These are phyloP conservation scores for Miniopterus natalensis DNA, from an alignment of 2,113 vertebrate species.

Conservation along the genomic window DNA sequence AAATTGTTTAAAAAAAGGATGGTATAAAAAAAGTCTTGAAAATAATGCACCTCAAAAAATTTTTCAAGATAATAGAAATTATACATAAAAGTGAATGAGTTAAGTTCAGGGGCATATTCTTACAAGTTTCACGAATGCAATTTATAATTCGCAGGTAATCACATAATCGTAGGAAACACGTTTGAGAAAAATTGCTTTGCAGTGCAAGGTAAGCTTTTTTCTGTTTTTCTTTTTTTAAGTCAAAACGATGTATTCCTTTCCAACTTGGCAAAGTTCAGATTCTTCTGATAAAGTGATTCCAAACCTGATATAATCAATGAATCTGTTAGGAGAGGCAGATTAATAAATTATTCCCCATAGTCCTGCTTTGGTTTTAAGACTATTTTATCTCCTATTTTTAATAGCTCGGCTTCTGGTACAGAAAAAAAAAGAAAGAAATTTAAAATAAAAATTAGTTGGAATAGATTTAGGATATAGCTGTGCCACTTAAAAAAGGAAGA, in stretches of 20 bases:
- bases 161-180: slow-evolving; percentile 53
- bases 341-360: slow-evolving; percentile 71
- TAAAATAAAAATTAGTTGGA: slow-evolving; percentile 57
- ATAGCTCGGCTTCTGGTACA: slow-evolving; percentile 20
- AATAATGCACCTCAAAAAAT: slow-evolving; percentile 42
- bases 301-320: slow-evolving; percentile 75
- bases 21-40: slow-evolving; percentile 12
- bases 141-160: slow-evolving; percentile 68
- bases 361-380: slow-evolving; percentile 55
- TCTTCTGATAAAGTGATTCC: slow-evolving; percentile 64
- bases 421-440: slow-evolving; percentile 29
- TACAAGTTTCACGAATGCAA: slow-evolving; percentile 17
- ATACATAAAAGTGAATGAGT: slow-evolving; percentile 16
- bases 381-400: slow-evolving; percentile 60
- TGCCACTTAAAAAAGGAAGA: slow-evolving; percentile 44
- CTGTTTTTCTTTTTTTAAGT: slow-evolving; percentile 14
- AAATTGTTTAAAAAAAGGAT: slow-evolving; percentile 50
- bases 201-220: slow-evolving; percentile 74
- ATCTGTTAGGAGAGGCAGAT: slow-evolving; percentile 69
- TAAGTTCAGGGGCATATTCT: slow-evolving; percentile 22
- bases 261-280: slow-evolving; percentile 70
- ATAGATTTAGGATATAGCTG: slow-evolving; percentile 25
- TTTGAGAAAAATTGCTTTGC: slow-evolving; percentile 68
- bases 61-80: slow-evolving; percentile 36
- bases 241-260: slow-evolving; percentile 64